Evolutionary conservation across 2,888 invertebrate genomes (phyloP), one percentile per base, ranked within the genome.

Genomic region (Molanna angustata): DNA sequence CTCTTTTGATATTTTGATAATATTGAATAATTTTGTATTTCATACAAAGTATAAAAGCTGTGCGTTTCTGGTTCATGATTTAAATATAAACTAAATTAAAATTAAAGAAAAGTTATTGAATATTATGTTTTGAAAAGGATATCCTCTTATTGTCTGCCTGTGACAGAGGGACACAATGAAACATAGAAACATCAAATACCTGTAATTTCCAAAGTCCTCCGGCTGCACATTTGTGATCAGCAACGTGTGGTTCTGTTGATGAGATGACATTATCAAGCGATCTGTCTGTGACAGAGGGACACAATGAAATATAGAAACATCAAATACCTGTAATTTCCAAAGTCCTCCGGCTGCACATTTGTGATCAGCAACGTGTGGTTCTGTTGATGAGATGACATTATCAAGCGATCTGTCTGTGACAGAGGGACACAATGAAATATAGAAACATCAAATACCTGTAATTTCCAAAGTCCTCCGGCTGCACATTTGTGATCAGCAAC

Each of bases 161-260:
- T 61, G 81, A 80, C 63, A 86, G 69, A 0, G 81, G 80, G 63
- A 84, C n/a, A n/a, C n/a, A n/a, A n/a, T n/a, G n/a, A n/a, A n/a
- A n/a, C n/a, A n/a, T n/a, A n/a, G n/a, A n/a, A n/a, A 27, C 27
- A 27, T 11, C 14, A 35, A 4, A 48, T 40, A 82, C 82, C 82
- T 84, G 67, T 85, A 86, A 67, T 85, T 85, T 21, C 85, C 85
- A 61, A 85, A 85, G 68, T 86, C 86, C 59, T 82, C 80, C 1
- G 81, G 81, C 63, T 84, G 83, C 27, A 86, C 84, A 63, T 84
- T 82, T 55, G 73, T 75, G 20, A 59, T 55, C 20, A 75, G 71
- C 21, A 86, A 71, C 3, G 83, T 83, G 69, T 86, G 85, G 62
- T 84, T 84, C 73, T 82, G 83, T 39, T 83, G 85, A 22, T 84